Evolutionary conservation across 64 coral and sea anemone species (phyloP), one percentile per base, ranked within the genome.

Genomic region (Stylophora pistillata): DNA sequence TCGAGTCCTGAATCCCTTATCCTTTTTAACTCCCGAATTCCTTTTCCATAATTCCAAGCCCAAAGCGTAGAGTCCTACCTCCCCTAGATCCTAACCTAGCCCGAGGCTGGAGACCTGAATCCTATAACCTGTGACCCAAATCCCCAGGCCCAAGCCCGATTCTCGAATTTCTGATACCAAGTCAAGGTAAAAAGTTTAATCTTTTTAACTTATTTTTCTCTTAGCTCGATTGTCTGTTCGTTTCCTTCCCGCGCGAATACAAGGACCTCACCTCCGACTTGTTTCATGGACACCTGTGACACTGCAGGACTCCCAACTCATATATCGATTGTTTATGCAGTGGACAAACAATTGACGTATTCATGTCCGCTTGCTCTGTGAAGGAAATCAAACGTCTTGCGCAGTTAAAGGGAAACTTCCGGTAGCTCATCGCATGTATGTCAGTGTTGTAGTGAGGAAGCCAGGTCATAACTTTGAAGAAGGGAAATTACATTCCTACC

Each of bases 241-340:
- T 41, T 20, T 83, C 4, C 60, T 13, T 18, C 13, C 23, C 15
- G 21, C 9, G 2, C 77, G 1, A 16, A 32, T 25, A 18, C 0
- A 3, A 15, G 61, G 23, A 68, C 15, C 20, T 2, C 10, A 0
- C 10, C 2, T 23, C 14, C 32, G 31, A 41, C 5, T 82, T 1
- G 27, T 63, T 0, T 25, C 47, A 14, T 83, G 79, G 79, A 55
- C 25, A 37, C 60, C 79, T 68, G 60, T 83, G 7, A 69, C 61
- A 53, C 61, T 68, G 52, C 31, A 74, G 34, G 37, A 69, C 64
- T 13, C 79, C 16, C 31, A 83, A 26, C 32, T 20, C 47, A 83
- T 53, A 1, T 83, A 83, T 34, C 30, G 59, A 18, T 53, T 83
- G 61, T 83, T 83, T 53, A 26, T 83, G 25, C 18, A 83, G 34